A percentile compares a stretch with the other conserved stretches of the same genome.
These are phyloP conservation scores for Diarsia rubi DNA, from an alignment of 2,888 invertebrate species.

Conservation along the genomic window DNA sequence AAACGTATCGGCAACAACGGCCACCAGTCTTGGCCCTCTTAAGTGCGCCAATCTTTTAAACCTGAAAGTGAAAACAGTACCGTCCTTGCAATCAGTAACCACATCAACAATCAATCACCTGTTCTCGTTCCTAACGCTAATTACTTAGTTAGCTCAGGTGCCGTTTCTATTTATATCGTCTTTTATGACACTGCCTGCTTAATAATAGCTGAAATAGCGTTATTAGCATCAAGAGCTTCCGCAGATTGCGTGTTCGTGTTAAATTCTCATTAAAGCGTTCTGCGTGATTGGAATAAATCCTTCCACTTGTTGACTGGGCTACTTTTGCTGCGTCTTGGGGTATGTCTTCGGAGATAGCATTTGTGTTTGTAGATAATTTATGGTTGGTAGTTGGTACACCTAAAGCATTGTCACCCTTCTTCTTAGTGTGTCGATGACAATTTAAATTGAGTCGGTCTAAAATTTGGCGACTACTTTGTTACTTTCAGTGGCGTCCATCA, in stretches of 20 bases:
- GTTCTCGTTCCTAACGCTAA: constrained; percentile 47
- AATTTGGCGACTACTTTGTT: too few relatives aligned
- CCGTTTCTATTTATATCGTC: constrained; percentile 56
- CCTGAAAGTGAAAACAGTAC: constrained; percentile 31
- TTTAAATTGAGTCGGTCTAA: too few relatives aligned
- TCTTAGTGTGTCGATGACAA: too few relatives aligned
- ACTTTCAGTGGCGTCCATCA: too few relatives aligned
- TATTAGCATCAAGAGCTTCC: constrained; percentile 73
- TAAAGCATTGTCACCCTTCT: background rate
- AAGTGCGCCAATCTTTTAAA: background rate
- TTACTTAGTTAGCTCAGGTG: constrained; percentile 58
- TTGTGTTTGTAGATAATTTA: background rate
- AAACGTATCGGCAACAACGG: background rate
- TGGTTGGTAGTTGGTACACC: too few relatives aligned
- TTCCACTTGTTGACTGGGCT: constrained; percentile 48
- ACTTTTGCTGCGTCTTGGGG: constrained; percentile 25
- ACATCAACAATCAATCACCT: constrained; percentile 22
- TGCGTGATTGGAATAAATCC: constrained; percentile 64
- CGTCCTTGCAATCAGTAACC: constrained; percentile 7
- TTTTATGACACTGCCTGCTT: constrained; percentile 48
- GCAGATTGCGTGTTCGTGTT: constrained; percentile 73
- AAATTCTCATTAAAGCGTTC: constrained; percentile 71
- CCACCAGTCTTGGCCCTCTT: background rate
- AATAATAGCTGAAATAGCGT: constrained; percentile 69
- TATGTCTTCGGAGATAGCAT: background rate